Evolutionary conservation across 2,888 invertebrate species (phyloP), one percentile per base, ranked within the genome.

Genomic region (Drepana falcataria): DNA sequence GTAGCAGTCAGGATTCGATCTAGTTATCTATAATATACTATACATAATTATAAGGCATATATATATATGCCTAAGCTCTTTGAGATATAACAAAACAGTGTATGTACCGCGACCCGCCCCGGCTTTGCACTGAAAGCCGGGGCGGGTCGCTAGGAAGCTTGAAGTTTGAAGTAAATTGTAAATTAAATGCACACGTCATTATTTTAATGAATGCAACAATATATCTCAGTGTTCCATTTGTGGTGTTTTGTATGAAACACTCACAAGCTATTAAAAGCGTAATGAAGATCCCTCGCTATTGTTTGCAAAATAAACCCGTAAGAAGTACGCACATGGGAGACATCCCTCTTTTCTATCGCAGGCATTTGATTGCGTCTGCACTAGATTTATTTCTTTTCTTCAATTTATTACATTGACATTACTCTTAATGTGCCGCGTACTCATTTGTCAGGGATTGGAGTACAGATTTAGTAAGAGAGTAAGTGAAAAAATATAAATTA

Each of bases 311-410:
- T 76, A 79, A 69, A 65, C 71, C 64, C 67, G 73, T 81, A 79
- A 80, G 63, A 75, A 79, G 67, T 57, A 75, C 71, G 67, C 83
- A 71, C 78, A 65, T 70, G 81, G 79, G 81, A 73, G 66, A 67
- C 74, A 78, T 79, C 61, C 52, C 56, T 77, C 77, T 70, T 66
- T 60, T 68, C 60, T 64, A 68, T 58, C 71, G 64, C 69, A 73
- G 68, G 68, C 65, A 71, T 70, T 77, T 80, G 77, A 81, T 82
- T 82, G 74, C 77, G 71, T 73, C 73, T 69, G 69, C 71, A 58
- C 64, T 63, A 72, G 79, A 83, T 81, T 79, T 80, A 82, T 79
- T 69, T 60, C 58, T 52, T 56, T 54, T 60, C 57, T 56, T 60
- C 61, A 66, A 69, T 44, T 71, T 67, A 70, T 70, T 66, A 65